These are phyloP conservation scores for Meriones unguiculatus DNA, from an alignment of 2,113 vertebrate genomes.

Conservation along the genomic window DNA sequence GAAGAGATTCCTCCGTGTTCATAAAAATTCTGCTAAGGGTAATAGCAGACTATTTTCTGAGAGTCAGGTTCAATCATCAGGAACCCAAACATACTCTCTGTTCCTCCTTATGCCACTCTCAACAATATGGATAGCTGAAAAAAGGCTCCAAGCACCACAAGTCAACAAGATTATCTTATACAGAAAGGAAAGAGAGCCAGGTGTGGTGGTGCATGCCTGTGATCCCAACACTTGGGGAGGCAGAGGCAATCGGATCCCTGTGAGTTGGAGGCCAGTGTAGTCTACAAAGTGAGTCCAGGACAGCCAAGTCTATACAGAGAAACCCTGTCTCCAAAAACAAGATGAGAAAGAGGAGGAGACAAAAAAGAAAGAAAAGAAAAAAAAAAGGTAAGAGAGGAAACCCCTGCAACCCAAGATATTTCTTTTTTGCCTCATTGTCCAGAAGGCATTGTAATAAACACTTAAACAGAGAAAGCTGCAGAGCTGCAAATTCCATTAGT, in stretches of 20 bases:
- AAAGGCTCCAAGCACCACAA: not conserved
- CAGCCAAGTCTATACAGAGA: too few species aligned
- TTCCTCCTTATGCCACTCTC: not conserved
- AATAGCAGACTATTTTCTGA: not conserved
- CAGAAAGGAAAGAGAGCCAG: too few species aligned
- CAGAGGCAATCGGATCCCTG: too few species aligned
- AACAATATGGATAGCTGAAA: fast-evolving
- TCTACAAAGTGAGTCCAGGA: too few species aligned
- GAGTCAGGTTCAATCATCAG: not conserved
- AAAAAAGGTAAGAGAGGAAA: not conserved
- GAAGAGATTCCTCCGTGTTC: not conserved
- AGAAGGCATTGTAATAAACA: not conserved
- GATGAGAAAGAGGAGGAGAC: too few species aligned
- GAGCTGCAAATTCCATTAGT: too few species aligned
- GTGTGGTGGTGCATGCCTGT: too few species aligned
- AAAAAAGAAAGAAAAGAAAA: too few species aligned
- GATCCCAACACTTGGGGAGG: too few species aligned
- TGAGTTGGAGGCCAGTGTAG: too few species aligned
- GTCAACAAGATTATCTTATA: not conserved
- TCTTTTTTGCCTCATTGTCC: not conserved
- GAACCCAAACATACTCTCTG: not conserved
- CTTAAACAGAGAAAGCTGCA: not conserved
- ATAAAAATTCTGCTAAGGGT: not conserved
- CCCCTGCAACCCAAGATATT: not conserved
- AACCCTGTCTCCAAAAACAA: too few species aligned